Base-by-base conservation (phyloP, 2,797 vertebrate genomes). In the Gephyroberyx darwinii region DNA sequence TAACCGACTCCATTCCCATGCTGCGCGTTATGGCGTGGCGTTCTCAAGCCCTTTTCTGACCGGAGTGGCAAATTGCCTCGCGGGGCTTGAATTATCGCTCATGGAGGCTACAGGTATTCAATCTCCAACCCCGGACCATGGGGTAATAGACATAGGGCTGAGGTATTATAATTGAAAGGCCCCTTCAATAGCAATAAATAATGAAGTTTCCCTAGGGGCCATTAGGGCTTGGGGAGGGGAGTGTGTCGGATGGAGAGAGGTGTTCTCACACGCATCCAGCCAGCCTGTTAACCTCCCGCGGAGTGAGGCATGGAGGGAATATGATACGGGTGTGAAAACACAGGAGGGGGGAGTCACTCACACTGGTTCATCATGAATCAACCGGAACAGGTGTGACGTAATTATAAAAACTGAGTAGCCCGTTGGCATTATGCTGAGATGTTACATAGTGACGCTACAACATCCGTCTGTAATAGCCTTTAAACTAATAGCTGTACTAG, bases 151-250 rank as follows among this genome's bases (percentile, higher is more conserved):
- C 51, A 56, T 10, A 37, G 58, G 33, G 47, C 47, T 37, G 78
- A 77, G 74, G 65, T 82, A 82, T 89, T 86, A 86, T 92, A 91
- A 92, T 89, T 91, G 84, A 89, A 90, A 89, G 87, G 64, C 77
- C 84, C 82, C 84, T 90, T 90, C 85, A 84, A 85, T 86, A 83
- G 79, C 69, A 19, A 92, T 91, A 92, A 91, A 92, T 92, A 90
- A 92, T 90, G 87, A 87, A 77, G 81, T 82, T 84, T 90, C 87
- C 86, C 86, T 31, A 5, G 72, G 80, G 88, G 84, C 85, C 83
- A 83, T 88, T 83, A 83, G 65, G 62, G 80, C 62, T 63, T 52
- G 68, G 76, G 80, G 72, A 72, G 74, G 59, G 74, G 60, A 71
- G 69, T 53, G 75, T 71, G 74, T 75, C 30, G n/a, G 58, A 59